Base-by-base conservation (phyloP, 2,888 invertebrate genomes). In the Rhogogaster chlorosoma region DNA sequence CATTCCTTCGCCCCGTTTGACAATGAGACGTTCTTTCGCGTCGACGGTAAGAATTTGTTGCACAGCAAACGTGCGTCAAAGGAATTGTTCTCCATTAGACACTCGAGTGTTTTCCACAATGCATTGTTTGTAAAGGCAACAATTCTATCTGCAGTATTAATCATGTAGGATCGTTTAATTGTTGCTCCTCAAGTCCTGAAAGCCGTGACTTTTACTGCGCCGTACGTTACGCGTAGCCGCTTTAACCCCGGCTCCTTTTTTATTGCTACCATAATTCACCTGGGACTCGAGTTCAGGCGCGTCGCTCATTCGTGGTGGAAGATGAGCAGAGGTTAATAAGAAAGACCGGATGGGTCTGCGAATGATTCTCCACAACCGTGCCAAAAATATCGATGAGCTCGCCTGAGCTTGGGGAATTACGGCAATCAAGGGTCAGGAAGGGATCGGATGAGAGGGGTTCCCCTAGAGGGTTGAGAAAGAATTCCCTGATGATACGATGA, bases 371-470 rank as follows among this genome's bases (percentile, higher is more conserved):
- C 38, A 61, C 22, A 32, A 12, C 57, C 80, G 80, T 61, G 80
- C 57, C 29, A 42, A 80, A 80, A 80, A 61, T 80, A 80, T 80
- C 36, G 57, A 80, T 38, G 80, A 57, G 67, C 29, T 57, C 22
- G 4, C 38, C 61, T 45, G 29, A 45, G 67, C 45, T 67, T 29
- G 42, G 83, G 67, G 83, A 67, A 83, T 83, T 83, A 29, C 67
- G 83, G 67, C 83, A 83, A 83, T 83, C 83, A 83, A 70, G 45
- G 83, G 83, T 67, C 67, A 49, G 42, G 42, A 57, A 45, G 49
- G 45, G 32, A 49, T 83, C 67, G 83, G 45, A 64, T 42, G 64
- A 64, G 82, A 18, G 32, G 12, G 45, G 49, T 26, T 29, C n/a
- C n/a, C 38, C 70, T 15, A 10, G 0, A 22, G 80, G 12, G 61